These are phyloP conservation scores for Paedocypris micromegethes DNA, from an alignment of 2,797 vertebrate genomes.

Conservation along the genomic window DNA sequence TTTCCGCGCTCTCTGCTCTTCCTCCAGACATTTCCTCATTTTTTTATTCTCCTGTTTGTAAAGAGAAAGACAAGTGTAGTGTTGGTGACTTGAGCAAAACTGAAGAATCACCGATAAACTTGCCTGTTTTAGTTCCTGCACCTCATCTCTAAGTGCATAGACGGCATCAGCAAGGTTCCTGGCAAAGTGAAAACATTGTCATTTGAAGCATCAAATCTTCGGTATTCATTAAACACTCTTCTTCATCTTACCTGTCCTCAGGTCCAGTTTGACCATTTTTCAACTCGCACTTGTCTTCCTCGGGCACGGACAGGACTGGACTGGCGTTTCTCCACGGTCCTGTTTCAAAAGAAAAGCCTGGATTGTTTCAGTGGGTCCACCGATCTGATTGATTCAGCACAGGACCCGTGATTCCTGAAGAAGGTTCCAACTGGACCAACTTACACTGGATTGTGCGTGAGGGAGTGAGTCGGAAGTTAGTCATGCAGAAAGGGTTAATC, in stretches of 20 bases:
- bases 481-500: slow-evolving; percentile 46
- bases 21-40: slow-evolving; percentile 90
- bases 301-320: slow-evolving; percentile 87
- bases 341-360: slow-evolving; percentile 57
- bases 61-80: slow-evolving; percentile 6
- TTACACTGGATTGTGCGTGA: slow-evolving; percentile 33
- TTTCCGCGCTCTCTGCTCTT: slow-evolving; percentile 89
- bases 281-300: slow-evolving; percentile 93
- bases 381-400: slow-evolving; percentile 24
- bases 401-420: slow-evolving; percentile 10
- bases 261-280: slow-evolving; percentile 92
- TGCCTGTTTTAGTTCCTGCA: slow-evolving; percentile 92
- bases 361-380: slow-evolving; percentile 42
- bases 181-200: not conserved
- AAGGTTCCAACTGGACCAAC: slow-evolving; percentile 23
- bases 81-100: too few species aligned
- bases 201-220: too few species aligned
- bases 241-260: slow-evolving; percentile 86
- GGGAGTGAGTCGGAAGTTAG: slow-evolving; percentile 34
- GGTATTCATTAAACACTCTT: too few species aligned
- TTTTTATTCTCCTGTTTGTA: slow-evolving; percentile 86
- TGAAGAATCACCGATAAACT: not conserved
- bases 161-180: slow-evolving; percentile 96
- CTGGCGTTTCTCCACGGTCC: slow-evolving; percentile 86
- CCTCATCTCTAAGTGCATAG: slow-evolving; percentile 89